These are phyloP conservation scores for Charadrius vociferus DNA, from an alignment of 2,113 vertebrate species.

Conservation along the genomic window DNA sequence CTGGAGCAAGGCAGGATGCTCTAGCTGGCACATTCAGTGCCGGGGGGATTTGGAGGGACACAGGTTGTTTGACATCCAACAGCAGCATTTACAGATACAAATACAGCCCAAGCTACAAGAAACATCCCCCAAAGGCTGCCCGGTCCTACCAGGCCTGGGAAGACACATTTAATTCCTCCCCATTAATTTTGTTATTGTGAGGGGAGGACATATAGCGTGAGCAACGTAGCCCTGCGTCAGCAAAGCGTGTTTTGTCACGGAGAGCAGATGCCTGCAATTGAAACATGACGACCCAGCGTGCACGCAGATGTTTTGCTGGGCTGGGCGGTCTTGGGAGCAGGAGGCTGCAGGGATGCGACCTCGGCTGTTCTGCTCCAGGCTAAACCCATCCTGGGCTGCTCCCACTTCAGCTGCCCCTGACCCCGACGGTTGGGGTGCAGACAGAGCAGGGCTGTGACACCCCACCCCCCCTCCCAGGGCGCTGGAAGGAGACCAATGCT, in stretches of 20 bases:
- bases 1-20: not conserved
- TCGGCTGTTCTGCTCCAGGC: not conserved
- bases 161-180: not conserved
- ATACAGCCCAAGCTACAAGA: not conserved
- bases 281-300: accelerated
- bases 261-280: not conserved
- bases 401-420: not conserved
- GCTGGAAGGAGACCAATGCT: accelerated
- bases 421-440: not conserved
- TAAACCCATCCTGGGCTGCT: not conserved
- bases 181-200: not conserved
- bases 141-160: not conserved
- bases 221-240: not conserved
- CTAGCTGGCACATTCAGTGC: not conserved
- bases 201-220: not conserved
- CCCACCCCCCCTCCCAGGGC: too few species aligned
- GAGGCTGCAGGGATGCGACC: not conserved
- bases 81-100: not conserved
- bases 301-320: not conserved
- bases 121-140: not conserved
- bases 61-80: not conserved
- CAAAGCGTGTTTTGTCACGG: accelerated
- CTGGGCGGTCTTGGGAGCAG: accelerated
- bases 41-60: not conserved
- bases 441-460: not conserved